Conservation (phyloP, 2,797 vertebrate genomes). For the Parotocinclus haroldoi region DNA sequence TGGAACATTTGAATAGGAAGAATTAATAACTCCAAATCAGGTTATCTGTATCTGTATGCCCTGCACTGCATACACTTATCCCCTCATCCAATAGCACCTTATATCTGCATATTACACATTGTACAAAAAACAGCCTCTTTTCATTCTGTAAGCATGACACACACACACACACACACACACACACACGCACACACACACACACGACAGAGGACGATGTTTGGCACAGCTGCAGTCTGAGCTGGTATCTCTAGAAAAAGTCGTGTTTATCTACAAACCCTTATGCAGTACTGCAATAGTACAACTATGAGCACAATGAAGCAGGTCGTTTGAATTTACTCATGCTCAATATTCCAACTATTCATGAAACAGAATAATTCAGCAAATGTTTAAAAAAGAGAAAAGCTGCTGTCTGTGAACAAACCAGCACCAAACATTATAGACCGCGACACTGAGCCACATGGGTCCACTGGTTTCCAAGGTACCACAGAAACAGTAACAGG, state of each 20-base stretch:
- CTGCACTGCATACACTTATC: no score
- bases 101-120: conserved; percentile 20
- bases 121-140: conserved; percentile 17
- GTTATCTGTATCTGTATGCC: not conserved
- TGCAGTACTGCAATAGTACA: no score
- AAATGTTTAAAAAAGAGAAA: conserved; percentile 16
- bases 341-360: conserved; percentile 23
- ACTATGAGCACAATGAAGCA: no score
- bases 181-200: no score
- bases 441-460: conserved; percentile 4
- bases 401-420: conserved; percentile 24
- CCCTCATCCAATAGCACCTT: not conserved
- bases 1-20: no score
- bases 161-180: not conserved
- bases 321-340: not conserved
- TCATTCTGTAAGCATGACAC: conserved; percentile 11
- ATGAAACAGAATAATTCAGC: conserved; percentile 18
- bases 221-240: conserved; percentile 5
- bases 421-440: conserved; percentile 17
- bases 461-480: not conserved
- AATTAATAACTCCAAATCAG: conserved; percentile 4
- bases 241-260: conserved; percentile 8
- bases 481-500: conserved; percentile 21
- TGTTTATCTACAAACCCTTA: not conserved
- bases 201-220: no score